phyloP scores from a whole-genome alignment of 2,113 vertebrate species.

The Leiothrix lutea region DNA sequence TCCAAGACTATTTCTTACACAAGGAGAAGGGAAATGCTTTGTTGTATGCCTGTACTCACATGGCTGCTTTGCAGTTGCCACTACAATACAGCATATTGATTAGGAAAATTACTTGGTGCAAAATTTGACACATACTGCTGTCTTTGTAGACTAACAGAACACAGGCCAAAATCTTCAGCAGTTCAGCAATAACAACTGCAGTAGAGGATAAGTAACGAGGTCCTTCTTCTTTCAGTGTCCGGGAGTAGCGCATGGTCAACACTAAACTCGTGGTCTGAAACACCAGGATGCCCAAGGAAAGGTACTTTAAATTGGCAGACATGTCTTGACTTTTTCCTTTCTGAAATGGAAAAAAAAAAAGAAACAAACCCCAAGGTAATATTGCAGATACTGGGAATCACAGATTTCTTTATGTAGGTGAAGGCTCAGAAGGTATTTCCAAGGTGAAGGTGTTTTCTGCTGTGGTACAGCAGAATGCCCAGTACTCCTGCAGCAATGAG shows the following conservation, averaged over 20 bases:
- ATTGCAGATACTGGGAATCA: not conserved
- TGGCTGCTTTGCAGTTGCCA: constrained; percentile 31
- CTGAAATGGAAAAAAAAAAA: constrained; percentile 66
- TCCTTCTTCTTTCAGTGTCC: constrained; percentile 91
- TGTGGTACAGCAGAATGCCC: not conserved
- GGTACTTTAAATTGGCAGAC: constrained; percentile 89
- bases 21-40: constrained; percentile 3
- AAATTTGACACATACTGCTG: constrained; percentile 82
- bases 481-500: not conserved
- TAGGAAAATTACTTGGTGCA: constrained; percentile 36
- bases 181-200: constrained; percentile 92
- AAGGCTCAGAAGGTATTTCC: not conserved
- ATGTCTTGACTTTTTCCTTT: constrained; percentile 68
- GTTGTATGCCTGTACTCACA: not conserved
- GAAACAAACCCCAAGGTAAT: not conserved
- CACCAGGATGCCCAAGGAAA: constrained; percentile 94
- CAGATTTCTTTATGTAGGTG: not conserved
- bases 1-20: not conserved
- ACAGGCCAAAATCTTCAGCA: constrained; percentile 92
- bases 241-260: constrained; percentile 96
- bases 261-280: constrained; percentile 98
- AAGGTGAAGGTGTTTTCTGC: not conserved
- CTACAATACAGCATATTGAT: not conserved
- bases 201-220: constrained; percentile 96
- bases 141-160: constrained; percentile 93